Evolutionary conservation across 2,797 vertebrate genomes (phyloP), one percentile per base, ranked within the genome.

Genomic region (Decapterus maruadsi): DNA sequence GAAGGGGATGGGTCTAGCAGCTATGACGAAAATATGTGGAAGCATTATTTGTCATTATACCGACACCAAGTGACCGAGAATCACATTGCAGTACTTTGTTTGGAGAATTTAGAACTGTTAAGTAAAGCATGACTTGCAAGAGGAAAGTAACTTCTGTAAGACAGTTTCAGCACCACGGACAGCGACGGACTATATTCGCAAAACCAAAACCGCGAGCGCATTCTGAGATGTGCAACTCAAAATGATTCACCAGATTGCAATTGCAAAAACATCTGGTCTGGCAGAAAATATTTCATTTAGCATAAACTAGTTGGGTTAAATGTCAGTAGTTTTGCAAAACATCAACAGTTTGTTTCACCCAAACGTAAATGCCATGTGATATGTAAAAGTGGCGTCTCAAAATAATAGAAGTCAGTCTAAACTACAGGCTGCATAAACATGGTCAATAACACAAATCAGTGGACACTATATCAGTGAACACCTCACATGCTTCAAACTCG

Each of bases 1-100:
- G 20, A 72, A 81, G 11, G 74, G 79, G 82, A 11, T 56, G 80
- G 66, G 13, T 61, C 48, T 43, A 8, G 0, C 66, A n/a, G 2
- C 26, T 61, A 48, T 66, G 55, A 69, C 19, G 56, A 66, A 26
- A 55, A 20, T 2, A 22, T 11, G 9, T 38, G 46, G 8, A 73
- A 57, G 16, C 12, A 50, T 48, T 73, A 53, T 61, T 75, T 83
- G 46, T 80, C 12, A n/a, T 66, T 80, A 74, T 61, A 89, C 86
- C 90, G 91, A 90, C 92, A 90, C 83, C 91, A 87, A 77, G 90
- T 85, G 91, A 76, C 53, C 7, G 13, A 40, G 2, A 1, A 12
- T 40, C 16, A 74, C 8, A 90, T 17, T 89, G 68, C 89, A 91
- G 0, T 6, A 0, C 2, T 62, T 0, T 10, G 2, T 68, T 48